A percentile compares a stretch with the other conserved stretches of the same genome.
Conservation (phyloP, 2,113 vertebrate genomes). For the Protomyctophum bolini region DNA sequence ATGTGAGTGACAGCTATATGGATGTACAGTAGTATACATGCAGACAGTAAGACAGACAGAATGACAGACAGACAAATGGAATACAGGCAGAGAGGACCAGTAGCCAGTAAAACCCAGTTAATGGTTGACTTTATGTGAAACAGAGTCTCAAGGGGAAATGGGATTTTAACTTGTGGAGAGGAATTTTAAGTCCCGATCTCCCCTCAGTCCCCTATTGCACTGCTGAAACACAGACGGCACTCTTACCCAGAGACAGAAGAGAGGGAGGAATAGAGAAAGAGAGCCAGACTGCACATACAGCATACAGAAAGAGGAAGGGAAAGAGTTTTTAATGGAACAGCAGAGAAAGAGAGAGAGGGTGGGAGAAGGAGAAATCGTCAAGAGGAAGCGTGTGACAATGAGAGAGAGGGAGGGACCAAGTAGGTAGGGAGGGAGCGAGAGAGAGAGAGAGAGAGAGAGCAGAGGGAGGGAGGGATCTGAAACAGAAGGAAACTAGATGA, state of each 20-base stretch:
- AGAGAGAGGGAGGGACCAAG: conserved; percentile 23
- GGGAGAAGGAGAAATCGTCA: not conserved
- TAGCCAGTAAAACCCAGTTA: not conserved
- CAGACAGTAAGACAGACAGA: not conserved
- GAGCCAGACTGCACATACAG: conserved; percentile 28
- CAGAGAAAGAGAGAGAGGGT: not conserved
- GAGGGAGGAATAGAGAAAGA: conserved; percentile 45
- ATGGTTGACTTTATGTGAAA: not conserved
- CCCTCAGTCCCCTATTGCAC: conserved; percentile 25
- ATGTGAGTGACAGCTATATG: not conserved
- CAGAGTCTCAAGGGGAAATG: conserved; percentile 49
- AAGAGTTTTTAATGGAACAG: conserved; percentile 10
- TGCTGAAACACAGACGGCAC: conserved; percentile 67
- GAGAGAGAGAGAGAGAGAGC: conserved; percentile 28
- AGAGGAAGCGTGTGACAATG: not conserved
- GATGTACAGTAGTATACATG: not conserved
- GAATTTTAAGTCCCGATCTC: conserved; percentile 60
- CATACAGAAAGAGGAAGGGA: not conserved
- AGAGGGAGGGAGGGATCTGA: conserved; percentile 45
- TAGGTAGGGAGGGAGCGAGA: not conserved
- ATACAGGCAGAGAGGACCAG: not conserved
- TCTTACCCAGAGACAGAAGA: conserved; percentile 58
- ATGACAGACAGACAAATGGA: not conserved
- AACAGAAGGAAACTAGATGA: conserved; percentile 53
- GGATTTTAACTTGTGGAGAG: conserved; percentile 62